phyloP scores from a whole-genome alignment of 1,140 invertebrate species.

The Meloidogyne floridensis region DNA sequence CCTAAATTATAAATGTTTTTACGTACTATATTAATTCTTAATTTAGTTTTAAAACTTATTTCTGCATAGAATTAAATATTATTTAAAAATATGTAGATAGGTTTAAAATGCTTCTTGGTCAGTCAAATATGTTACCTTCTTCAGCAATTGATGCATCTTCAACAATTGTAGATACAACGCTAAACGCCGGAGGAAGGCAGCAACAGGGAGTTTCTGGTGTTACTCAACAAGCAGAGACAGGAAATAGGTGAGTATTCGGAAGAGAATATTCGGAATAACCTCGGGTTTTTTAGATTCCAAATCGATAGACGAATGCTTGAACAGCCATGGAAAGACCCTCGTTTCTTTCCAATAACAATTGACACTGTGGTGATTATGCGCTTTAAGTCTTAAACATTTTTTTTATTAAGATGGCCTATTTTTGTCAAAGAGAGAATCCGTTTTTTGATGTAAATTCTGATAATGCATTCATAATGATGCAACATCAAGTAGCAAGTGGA shows the following conservation, averaged over 20 bases:
- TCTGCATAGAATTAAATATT: not conserved
- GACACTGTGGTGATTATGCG: slow-evolving; percentile 28
- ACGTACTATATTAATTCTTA: too few species aligned
- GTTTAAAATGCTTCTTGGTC: slow-evolving; percentile 7
- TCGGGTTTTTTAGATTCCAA: too few species aligned
- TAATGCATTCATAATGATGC: slow-evolving; percentile 95
- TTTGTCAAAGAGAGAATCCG: slow-evolving; percentile 88
- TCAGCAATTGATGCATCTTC: not conserved
- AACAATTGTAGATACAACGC: not conserved
- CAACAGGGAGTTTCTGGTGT: not conserved
- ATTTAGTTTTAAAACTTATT: not conserved
- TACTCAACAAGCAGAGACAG: not conserved
- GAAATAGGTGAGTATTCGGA: not conserved
- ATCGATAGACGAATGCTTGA: slow-evolving; percentile 27
- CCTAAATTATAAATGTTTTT: too few species aligned
- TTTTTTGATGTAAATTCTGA: slow-evolving; percentile 94
- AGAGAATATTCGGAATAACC: too few species aligned
- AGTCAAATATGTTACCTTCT: not conserved
- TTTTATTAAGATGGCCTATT: slow-evolving; percentile 79
- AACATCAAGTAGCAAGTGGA: slow-evolving; percentile 74
- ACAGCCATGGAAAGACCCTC: slow-evolving; percentile 30
- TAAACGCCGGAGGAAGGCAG: not conserved
- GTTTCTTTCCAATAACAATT: slow-evolving; percentile 28
- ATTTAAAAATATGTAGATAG: not conserved
- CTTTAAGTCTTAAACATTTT: slow-evolving; percentile 69